Conservation (phyloP, 2,113 vertebrate species). For the Perca schrenkii region DNA sequence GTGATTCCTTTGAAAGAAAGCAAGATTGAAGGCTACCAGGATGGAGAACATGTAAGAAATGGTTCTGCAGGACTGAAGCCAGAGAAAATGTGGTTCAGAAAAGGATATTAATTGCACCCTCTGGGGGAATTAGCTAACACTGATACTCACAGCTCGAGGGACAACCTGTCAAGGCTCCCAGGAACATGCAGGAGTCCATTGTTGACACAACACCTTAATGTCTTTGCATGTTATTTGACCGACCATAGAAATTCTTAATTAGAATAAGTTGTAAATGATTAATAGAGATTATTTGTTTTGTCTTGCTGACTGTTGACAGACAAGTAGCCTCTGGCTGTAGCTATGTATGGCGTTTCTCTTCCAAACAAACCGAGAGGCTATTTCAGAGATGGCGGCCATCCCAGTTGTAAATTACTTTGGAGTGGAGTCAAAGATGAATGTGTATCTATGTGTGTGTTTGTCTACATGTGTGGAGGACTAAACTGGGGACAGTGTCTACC, state of each 20-base stretch:
- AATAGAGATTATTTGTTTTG: conserved; percentile 64
- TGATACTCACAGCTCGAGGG: neutral
- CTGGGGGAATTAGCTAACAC: conserved; percentile 45
- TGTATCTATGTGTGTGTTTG: conserved; percentile 23
- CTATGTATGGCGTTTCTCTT: conserved; percentile 37
- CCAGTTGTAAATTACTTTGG: conserved; percentile 78
- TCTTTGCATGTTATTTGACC: conserved; percentile 27
- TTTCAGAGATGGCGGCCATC: conserved; percentile 71
- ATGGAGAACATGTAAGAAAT: conserved; percentile 38
- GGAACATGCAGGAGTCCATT: neutral
- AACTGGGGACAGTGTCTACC: conserved; percentile 6
- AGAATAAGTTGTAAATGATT: conserved; percentile 58
- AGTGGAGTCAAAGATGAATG: conserved; percentile 68
- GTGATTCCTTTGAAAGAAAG: conserved; percentile 37
- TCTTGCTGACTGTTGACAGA: conserved; percentile 56
- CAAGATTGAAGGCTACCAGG: conserved; percentile 26
- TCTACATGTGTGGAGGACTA: conserved; percentile 21
- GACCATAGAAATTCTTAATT: conserved; percentile 41
- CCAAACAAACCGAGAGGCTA: conserved; percentile 61
- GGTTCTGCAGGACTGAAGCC: conserved; percentile 44
- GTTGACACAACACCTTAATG: conserved; percentile 30
- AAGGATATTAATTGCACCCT: conserved; percentile 38
- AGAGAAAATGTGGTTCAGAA: conserved; percentile 41
- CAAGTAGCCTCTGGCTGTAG: conserved; percentile 55
- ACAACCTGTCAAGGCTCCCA: conserved; percentile 14